Conservation (phyloP, 23 tunicate species). For the Aplidium turbinatum region DNA sequence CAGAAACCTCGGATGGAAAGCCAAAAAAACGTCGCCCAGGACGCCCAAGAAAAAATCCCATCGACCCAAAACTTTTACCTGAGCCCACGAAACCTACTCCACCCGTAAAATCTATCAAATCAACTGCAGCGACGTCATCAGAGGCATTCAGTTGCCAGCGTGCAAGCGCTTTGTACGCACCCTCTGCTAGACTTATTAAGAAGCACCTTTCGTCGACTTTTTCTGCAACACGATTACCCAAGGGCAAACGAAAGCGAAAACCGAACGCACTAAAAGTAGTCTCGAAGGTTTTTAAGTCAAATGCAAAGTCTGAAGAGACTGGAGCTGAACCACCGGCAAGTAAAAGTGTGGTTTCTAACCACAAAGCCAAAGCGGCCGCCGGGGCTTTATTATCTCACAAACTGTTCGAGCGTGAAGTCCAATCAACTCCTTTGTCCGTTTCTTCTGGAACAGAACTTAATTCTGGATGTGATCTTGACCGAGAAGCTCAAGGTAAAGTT, state of each 20-base stretch:
- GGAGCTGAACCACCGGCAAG: neutral
- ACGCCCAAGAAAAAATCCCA: constrained; percentile 65
- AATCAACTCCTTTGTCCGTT: neutral
- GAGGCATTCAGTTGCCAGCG: neutral
- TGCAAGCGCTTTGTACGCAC: neutral
- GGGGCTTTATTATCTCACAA: neutral
- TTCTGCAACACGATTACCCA: neutral
- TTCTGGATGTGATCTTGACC: neutral
- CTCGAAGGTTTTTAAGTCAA: neutral
- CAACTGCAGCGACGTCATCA: neutral
- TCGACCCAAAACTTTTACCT: neutral
- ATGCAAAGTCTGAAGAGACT: neutral
- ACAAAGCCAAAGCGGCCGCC: neutral
- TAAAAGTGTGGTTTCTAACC: neutral
- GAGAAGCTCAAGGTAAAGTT: neutral
- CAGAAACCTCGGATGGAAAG: neutral
- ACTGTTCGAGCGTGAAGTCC: neutral
- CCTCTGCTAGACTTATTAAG: neutral
- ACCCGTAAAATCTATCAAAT: neutral
- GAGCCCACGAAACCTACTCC: constrained; percentile 2
- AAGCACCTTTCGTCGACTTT: too few relatives aligned
- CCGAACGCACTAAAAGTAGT: neutral
- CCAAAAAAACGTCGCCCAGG: constrained; percentile 71
- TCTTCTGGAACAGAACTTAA: neutral
- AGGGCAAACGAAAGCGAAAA: neutral